Evolutionary conservation across 2,113 vertebrate species (phyloP), one percentile per base, ranked within the genome.

Genomic region (Platichthys stellatus): DNA sequence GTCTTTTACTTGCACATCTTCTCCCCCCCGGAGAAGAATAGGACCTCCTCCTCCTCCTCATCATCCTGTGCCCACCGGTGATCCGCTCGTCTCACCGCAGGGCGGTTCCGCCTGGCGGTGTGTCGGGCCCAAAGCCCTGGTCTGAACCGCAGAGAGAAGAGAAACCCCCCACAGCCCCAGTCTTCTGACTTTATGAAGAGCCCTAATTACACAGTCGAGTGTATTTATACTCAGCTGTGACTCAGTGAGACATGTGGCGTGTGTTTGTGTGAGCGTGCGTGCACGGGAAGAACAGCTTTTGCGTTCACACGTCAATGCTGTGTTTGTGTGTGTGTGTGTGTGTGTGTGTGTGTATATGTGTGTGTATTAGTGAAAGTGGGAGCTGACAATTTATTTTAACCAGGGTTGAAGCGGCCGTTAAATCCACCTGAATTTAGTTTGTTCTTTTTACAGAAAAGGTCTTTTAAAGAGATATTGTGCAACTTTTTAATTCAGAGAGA

Each of bases 141-240:
- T 79, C 89, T 72, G 86, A 74, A 66, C 84, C 76, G 8, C 83
- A 80, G 73, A 67, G 70, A 69, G 66, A 69, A 71, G 64, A 87
- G 72, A 74, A 72, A 49, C 76, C 83, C 83, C 67, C 47, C 71
- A 63, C 51, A 74, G 68, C 66, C 75, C 38, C 68, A 74, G 54
- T 53, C 78, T 54, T 45, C 65, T 72, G 85, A 84, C 72, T 91
- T 92, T 86, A 89, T 79, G 84, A 81, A 78, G 80, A 81, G 61
- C 76, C 86, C 83, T 92, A 93, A 93, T 93, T 93, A 91, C 76
- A 93, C 64, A 88, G 72, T 54, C 45, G 9, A 13, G 85, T 89
- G 56, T 93, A 89, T 91, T 93, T 92, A 91, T 92, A 89, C 76
- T 83, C 78, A 51, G 74, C 71, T 81, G 77, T 82, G 89, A 90